phyloP scores from a whole-genome alignment of 2,888 invertebrate species.

The Nasonovia ribisnigri region DNA sequence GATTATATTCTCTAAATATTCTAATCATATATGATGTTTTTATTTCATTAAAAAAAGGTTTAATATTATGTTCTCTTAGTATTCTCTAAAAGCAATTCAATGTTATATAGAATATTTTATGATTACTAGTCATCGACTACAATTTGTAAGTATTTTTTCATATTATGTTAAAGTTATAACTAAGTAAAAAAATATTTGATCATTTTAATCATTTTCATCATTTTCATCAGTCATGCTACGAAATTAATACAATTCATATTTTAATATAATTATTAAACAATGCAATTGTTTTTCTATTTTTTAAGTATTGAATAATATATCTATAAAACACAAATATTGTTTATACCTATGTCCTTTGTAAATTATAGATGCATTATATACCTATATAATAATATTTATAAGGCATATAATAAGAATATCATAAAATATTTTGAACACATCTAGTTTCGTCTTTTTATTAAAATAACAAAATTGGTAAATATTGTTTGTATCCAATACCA shows the following conservation, averaged over 20 bases:
- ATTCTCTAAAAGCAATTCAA: background rate
- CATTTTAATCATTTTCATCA: background rate
- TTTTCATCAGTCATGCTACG: no score
- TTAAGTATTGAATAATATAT: background rate
- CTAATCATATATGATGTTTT: background rate
- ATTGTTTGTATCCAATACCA: background rate
- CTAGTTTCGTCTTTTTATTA: background rate
- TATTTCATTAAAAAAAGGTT: background rate
- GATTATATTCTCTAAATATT: background rate
- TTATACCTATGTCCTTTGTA: no score
- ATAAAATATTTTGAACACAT: background rate
- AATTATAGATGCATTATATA: no score
- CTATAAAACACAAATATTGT: no score
- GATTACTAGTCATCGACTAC: no score
- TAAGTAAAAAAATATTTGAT: background rate
- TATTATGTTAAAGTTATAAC: background rate
- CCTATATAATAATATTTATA: no score
- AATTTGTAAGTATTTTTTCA: background rate
- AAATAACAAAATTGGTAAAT: background rate
- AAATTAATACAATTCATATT: background rate
- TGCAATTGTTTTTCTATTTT: no score
- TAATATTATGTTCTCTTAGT: background rate
- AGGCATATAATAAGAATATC: background rate
- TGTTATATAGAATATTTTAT: background rate
- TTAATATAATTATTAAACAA: no score